Conservation (phyloP, 1,140 invertebrate genomes). For the Coelopa frigida region DNA sequence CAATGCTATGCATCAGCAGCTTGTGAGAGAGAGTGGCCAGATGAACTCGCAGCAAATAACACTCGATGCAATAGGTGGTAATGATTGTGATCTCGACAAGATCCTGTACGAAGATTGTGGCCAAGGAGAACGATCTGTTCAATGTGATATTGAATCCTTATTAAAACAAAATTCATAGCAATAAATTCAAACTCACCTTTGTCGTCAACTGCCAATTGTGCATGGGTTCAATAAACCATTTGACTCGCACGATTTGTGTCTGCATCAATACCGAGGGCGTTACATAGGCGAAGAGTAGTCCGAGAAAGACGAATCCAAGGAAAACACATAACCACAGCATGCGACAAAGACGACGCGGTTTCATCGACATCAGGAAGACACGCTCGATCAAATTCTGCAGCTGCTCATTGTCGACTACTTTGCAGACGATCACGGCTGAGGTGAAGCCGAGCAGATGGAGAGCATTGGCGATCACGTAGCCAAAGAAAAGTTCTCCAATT, state of each 20-base stretch:
- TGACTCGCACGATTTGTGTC: slow-evolving; percentile 47
- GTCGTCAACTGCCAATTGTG: slow-evolving; percentile 55
- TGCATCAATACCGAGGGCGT: slow-evolving; percentile 54
- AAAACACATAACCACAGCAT: slow-evolving; percentile 65
- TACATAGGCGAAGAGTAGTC: slow-evolving; percentile 56
- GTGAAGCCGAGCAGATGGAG: slow-evolving; percentile 70
- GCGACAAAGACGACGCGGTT: slow-evolving; percentile 57
- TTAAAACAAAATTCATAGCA: slow-evolving; percentile 1
- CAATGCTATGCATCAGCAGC: slow-evolving; percentile 60
- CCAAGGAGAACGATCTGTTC: slow-evolving; percentile 52
- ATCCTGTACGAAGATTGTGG: slow-evolving; percentile 67
- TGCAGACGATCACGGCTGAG: slow-evolving; percentile 69
- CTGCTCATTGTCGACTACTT: slow-evolving; percentile 78
- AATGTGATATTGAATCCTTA: too few relatives aligned
- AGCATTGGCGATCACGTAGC: slow-evolving; percentile 69
- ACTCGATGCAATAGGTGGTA: slow-evolving; percentile 71
- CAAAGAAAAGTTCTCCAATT: slow-evolving; percentile 63
- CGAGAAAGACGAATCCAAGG: slow-evolving; percentile 59
- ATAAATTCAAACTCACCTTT: slow-evolving; percentile 40
- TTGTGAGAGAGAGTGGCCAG: slow-evolving; percentile 62
- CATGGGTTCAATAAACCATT: slow-evolving; percentile 21
- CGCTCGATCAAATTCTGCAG: slow-evolving; percentile 85
- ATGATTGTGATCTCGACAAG: slow-evolving; percentile 70
- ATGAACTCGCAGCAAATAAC: slow-evolving; percentile 65
- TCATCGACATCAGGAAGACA: slow-evolving; percentile 48